Percentiles rank a stretch among this genome's conserved stretches.
Conservation (phyloP, 1,140 invertebrate species). For the Brachystomella parvula region DNA sequence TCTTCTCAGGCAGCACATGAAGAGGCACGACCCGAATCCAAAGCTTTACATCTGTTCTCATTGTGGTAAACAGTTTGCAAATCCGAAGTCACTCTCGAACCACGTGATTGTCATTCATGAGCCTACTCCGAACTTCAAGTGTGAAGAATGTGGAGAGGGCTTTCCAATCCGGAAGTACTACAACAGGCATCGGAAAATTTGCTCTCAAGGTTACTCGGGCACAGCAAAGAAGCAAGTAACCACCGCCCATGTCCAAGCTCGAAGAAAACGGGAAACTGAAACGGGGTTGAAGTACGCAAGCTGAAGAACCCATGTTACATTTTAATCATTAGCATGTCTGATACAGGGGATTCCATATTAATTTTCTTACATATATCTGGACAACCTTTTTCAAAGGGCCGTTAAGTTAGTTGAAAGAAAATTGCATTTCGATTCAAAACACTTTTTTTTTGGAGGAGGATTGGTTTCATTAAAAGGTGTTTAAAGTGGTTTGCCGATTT, state of each 20-base stretch:
- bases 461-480: neutral
- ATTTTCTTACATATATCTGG: neutral
- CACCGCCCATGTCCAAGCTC: neutral
- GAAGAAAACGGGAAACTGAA: neutral
- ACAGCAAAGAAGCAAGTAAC: too few species aligned
- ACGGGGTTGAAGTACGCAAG: neutral
- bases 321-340: neutral
- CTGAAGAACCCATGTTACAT: neutral
- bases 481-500: too few species aligned
- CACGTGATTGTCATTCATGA: neutral
- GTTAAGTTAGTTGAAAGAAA: neutral
- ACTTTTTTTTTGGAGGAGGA: neutral
- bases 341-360: neutral
- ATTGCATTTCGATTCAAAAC: neutral
- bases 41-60: neutral
- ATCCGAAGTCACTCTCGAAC: neutral
- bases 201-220: too few species aligned
- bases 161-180: neutral
- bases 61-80: neutral
- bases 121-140: neutral
- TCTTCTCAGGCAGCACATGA: neutral
- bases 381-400: neutral
- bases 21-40: neutral
- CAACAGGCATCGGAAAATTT: neutral
- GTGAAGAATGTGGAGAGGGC: neutral